These are phyloP conservation scores for Lepidotrigona ventralis DNA, from an alignment of 1,140 invertebrate species.

Conservation along the genomic window DNA sequence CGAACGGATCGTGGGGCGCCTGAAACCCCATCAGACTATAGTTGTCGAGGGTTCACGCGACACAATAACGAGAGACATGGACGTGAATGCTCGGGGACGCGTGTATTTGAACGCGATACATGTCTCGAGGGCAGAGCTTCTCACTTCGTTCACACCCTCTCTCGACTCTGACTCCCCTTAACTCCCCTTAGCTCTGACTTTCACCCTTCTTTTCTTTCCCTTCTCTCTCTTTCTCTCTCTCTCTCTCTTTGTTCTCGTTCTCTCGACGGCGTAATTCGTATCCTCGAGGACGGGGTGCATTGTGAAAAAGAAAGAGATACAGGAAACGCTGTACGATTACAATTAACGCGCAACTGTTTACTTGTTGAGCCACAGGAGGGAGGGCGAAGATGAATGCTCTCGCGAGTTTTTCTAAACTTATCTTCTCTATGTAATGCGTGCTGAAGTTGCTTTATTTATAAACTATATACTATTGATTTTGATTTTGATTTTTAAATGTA, in stretches of 20 bases:
- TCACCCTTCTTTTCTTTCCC: background rate
- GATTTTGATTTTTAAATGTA: too few relatives aligned
- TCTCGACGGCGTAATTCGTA: conserved; percentile 8
- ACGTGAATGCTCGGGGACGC: conserved; percentile 1
- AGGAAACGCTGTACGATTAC: background rate
- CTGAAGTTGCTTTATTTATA: too few relatives aligned
- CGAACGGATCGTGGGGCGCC: conserved; percentile 28
- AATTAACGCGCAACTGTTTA: background rate
- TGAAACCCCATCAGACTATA: conserved; percentile 49
- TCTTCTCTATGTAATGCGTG: too few relatives aligned
- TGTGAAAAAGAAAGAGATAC: background rate
- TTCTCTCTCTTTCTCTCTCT: background rate
- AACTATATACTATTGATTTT: too few relatives aligned
- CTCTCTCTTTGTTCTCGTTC: background rate
- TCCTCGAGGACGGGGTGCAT: too few relatives aligned
- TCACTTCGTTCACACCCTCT: conserved; percentile 18
- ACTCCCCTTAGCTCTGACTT: background rate
- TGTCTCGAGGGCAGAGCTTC: conserved; percentile 31
- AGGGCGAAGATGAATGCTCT: background rate
- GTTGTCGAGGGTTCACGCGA: conserved; percentile 32
- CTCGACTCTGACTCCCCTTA: background rate
- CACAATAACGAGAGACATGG: conserved; percentile 33
- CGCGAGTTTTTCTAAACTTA: background rate
- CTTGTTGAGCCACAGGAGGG: background rate
- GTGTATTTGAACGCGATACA: conserved; percentile 35